These are phyloP conservation scores for Xestia rhomboidea DNA, from an alignment of 2,888 invertebrate species.

Conservation along the genomic window DNA sequence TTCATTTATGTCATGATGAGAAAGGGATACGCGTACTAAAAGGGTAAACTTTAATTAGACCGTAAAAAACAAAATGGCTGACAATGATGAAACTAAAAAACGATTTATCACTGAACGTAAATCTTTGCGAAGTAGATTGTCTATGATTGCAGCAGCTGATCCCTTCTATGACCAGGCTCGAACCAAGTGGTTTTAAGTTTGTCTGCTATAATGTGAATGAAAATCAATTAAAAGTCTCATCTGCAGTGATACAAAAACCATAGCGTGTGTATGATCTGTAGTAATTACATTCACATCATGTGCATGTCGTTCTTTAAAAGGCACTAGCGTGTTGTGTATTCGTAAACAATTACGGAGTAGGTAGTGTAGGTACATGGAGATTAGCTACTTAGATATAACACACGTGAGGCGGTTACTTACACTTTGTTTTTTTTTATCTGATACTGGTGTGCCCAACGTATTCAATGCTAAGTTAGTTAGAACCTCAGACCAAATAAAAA, in stretches of 20 bases:
- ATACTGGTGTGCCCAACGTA: not conserved
- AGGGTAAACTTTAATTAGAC: not conserved
- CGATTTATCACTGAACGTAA: not conserved
- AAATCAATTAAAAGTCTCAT: conserved; percentile 33
- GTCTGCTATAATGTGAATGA: conserved; percentile 18
- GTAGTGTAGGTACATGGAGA: conserved; percentile 46
- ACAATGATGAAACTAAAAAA: not conserved
- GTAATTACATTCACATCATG: conserved; percentile 65
- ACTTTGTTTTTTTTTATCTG: conserved; percentile 16
- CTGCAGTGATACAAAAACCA: conserved; percentile 42
- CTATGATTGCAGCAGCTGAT: not conserved
- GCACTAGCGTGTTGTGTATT: conserved; percentile 61
- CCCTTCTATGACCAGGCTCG: not conserved
- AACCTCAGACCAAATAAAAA: no score
- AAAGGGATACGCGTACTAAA: not conserved
- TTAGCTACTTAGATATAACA: conserved; percentile 47
- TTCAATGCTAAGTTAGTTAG: not conserved
- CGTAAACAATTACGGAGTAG: conserved; percentile 59
- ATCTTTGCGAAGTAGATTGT: not conserved
- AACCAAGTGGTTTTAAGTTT: conserved; percentile 18
- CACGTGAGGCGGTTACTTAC: conserved; percentile 53
- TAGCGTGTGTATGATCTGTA: conserved; percentile 45
- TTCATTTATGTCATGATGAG: not conserved
- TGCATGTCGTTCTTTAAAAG: conserved; percentile 58
- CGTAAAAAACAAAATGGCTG: not conserved